Base-by-base conservation (phyloP, 1,140 invertebrate species). In the Acromyrmex charruanus region DNA sequence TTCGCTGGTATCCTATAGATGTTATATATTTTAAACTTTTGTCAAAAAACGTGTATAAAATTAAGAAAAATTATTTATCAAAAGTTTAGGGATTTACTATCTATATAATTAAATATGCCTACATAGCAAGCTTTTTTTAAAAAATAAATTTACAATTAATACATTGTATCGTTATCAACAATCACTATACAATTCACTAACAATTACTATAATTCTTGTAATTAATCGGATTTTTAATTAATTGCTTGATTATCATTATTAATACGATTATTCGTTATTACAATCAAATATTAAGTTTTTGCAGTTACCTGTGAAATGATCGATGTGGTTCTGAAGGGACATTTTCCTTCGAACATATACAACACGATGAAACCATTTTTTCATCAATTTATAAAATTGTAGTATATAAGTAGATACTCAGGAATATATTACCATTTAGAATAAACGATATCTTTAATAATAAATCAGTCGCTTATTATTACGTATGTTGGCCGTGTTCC, bases 291-390 rank as follows among this genome's bases (percentile, higher is more conserved):
- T 18, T 49, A 28, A 3, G 3, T 28, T 49, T n/a, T 51, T 39
- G 35, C 16, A 65, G 9, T 53, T 53, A 72, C 69, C 69, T 72
- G 25, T 72, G 69, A 72, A 72, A 72, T 53, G 69, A 72, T 0
- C 69, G 44, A 16, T 53, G 25, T 31, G 49, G 49, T 31, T 72
- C 51, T 3, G 25, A 53, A 5, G 49, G 69, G 0, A 9, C 2
- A 28, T 28, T n/a, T 39, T 72, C 69, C 10, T 31, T 72, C 4
- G 69, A 31, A 31, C 69, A 72, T 31, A 72, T 31, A 31, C 69
- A 72, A 72, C 69, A 72, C 9, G 69, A 53, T 6, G 49, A 53
- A 28, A 72, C 69, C 69, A 72, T 72, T 53, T 69, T 31, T 53
- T 21, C 18, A 18, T 63, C 6, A 72, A 72, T 39, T 49, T 65